Conservation (phyloP, 2,113 vertebrate species). For the Mesembrinibis cayennensis region DNA sequence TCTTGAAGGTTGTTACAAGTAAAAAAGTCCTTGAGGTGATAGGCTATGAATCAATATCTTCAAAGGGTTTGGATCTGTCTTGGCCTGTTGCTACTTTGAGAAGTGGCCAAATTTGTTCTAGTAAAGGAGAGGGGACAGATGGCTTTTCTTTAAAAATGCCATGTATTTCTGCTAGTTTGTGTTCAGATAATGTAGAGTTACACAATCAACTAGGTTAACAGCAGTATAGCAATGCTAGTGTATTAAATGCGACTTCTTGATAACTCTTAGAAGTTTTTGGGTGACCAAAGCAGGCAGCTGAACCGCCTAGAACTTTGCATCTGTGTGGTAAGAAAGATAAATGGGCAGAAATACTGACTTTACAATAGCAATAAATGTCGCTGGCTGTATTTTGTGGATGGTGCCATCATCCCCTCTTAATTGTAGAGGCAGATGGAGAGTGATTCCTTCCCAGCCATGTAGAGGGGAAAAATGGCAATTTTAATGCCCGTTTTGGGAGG, state of each 20-base stretch:
- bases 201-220: not conserved
- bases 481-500: not conserved
- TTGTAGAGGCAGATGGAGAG: not conserved
- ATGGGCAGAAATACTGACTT: not conserved
- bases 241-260: not conserved
- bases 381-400: not conserved
- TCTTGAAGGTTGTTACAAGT: slow-evolving; percentile 1
- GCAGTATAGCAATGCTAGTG: not conserved
- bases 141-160: not conserved
- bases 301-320: not conserved
- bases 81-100: not conserved
- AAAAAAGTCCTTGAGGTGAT: not conserved
- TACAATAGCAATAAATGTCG: not conserved
- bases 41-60: slow-evolving; percentile 1
- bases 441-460: not conserved
- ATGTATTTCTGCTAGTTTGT: not conserved
- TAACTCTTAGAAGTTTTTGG: not conserved
- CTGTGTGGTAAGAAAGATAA: not conserved
- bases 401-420: not conserved
- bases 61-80: not conserved
- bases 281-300: not conserved
- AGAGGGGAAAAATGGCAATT: not conserved
- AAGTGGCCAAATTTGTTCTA: not conserved
- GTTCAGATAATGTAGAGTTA: not conserved
- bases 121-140: not conserved